Base-by-base conservation (phyloP, 1,140 invertebrate genomes). In the Eumaeus atala region DNA sequence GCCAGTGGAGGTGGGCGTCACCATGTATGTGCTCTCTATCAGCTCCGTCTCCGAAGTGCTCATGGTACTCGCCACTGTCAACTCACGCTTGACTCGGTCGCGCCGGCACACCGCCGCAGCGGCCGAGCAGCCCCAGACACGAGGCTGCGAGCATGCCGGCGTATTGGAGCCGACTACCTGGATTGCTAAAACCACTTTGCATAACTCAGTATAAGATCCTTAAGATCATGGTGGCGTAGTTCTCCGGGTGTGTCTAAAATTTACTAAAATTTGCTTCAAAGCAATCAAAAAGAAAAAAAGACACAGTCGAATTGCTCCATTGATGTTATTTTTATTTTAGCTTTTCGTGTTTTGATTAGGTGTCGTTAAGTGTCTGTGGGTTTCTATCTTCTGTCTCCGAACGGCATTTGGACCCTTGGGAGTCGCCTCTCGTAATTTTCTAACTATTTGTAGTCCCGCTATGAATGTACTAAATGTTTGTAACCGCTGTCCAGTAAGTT, bases 11-110 rank as follows among this genome's bases (percentile, higher is more conserved):
- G 96, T 98, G 81, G 96, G 96, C 87, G 95, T 98, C 90, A 98
- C 97, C 89, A 97, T 97, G 95, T 96, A 96, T 91, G 95, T 98
- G 89, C 95, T 97, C 89, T 97, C 95, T 92, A 98, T 98, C 91
- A 96, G 95, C 92, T 97, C 96, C 88, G 95, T 98, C 88, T 98
- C 96, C 88, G 97, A 98, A 93, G 96, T 98, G 87, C 92, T 96
- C 90, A 98, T 98, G 96, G 96, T 97, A 95, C 92, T 87, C 83
- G 78, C 66, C 67, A 66, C 63, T 74, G 66, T 79, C 74, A 77
- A 68, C 67, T 75, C 70, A 73, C 76, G 78, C 74, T 81, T 81
- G 74, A 67, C 76, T 78, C 80, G 74, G 74, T 74, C 72, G 66
- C 72, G 66, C 54, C 67, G 66, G 64, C 65, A 54, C 17, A 33